Base-by-base conservation (phyloP, 64 coral and sea anemone genomes). In the Montipora foliosa region DNA sequence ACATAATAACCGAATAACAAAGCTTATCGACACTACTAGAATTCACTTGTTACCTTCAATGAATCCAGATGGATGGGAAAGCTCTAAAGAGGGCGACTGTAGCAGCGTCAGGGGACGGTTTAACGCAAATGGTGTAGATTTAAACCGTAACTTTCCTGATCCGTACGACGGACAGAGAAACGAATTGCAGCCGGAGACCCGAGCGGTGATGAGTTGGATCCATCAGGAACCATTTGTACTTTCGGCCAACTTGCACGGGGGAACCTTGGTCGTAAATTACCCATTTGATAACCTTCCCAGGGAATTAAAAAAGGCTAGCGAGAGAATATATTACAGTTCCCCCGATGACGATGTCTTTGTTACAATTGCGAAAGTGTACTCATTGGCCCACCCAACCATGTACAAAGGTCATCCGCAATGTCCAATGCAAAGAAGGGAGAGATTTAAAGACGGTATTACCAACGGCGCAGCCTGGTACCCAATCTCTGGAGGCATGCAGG, bases 301-400 rank as follows among this genome's bases (percentile, higher is more conserved):
- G 4, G 85, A 87, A 53, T 76, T 96, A 47, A 92, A 88, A 44
- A 82, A 45, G 53, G 88, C 76, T 8, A 84, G 74, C 1, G 77
- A 51, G 1, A 53, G 84, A 24, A 84, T 92, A 7, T 99, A 99
- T 20, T 96, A 96, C 87, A 95, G 95, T 44, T 89, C 92, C 46
- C 98, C 98, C 44, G 98, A 99, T 90, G 98, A 99, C 82, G 98
- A 99, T 85, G 93, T 99, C 11, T 99, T 99, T 78, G 80, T 94
- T 12, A 76, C 79, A 46, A 81, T 96, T 52, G 71, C 98, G 0
- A 96, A 96, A 75, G 75, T 81, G 44, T 99, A 99, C 69, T 78
- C 98, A 45, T 45, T 66, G 49, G 67, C 92, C 1, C 98, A 99
- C 59, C 89, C 98, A 16, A 96, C 98, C 47, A 99, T 99, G 98